Evolutionary conservation across 2,113 vertebrate species (phyloP).

Genomic region (Catharus minimus): DNA sequence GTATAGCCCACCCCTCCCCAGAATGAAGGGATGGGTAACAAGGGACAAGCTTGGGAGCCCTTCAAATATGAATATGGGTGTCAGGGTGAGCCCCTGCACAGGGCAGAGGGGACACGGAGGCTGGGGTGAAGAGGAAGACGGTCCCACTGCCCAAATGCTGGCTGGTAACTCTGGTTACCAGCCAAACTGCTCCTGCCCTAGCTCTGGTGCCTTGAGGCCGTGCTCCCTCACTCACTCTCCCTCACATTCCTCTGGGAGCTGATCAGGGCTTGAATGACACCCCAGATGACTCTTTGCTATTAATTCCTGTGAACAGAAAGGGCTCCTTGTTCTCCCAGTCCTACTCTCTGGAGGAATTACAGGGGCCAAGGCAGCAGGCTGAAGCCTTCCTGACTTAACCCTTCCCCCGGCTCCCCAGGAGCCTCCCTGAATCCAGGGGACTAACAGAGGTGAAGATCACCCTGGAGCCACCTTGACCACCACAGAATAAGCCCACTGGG

Average conservation of each 20-base stretch:
- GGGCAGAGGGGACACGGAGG: background rate
- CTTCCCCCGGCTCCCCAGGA: constrained; percentile 59
- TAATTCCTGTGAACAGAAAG: constrained; percentile 83
- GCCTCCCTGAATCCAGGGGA: background rate
- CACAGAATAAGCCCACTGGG: accelerated
- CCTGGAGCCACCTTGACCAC: background rate
- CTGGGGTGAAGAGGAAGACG: background rate
- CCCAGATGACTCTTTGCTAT: constrained; percentile 83
- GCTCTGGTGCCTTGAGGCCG: constrained; percentile 55
- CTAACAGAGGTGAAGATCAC: background rate
- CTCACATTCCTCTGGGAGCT: constrained; percentile 78
- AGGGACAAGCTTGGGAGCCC: background rate
- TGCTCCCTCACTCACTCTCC: constrained; percentile 39
- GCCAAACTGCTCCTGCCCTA: constrained; percentile 30
- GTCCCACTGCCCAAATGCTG: background rate
- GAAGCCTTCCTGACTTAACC: constrained; percentile 76
- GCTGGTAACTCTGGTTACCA: constrained; percentile 28
- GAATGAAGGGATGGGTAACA: background rate
- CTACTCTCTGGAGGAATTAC: constrained; percentile 75
- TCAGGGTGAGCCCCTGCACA: background rate
- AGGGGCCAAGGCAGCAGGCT: constrained; percentile 74
- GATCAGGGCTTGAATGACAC: constrained; percentile 82
- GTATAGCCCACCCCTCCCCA: background rate
- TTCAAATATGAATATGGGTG: background rate
- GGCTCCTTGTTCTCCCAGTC: constrained; percentile 80